phyloP scores from a whole-genome alignment of 92 coral and sea anemone genomes.

The Bergia puertoricense region DNA sequence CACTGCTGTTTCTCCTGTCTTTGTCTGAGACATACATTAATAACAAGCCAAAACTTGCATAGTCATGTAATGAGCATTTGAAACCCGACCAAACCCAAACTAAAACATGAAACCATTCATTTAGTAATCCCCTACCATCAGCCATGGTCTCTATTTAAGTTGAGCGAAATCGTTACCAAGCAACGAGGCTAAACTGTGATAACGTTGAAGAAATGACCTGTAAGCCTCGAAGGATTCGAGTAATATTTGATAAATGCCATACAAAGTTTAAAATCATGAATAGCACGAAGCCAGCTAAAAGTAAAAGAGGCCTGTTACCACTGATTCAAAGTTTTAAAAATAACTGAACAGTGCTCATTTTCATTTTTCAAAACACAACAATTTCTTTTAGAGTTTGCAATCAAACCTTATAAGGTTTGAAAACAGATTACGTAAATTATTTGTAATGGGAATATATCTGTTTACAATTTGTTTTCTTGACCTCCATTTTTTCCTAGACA shows the following conservation, averaged over 20 bases:
- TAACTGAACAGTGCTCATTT: background rate
- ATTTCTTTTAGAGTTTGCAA: background rate
- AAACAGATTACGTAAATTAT: too few species aligned
- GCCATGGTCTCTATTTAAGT: background rate
- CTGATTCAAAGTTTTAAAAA: too few species aligned
- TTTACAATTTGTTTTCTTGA: background rate
- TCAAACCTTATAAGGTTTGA: background rate
- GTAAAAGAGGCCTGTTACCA: too few species aligned
- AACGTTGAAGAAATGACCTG: background rate
- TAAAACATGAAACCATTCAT: background rate
- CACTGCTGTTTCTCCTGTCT: too few species aligned
- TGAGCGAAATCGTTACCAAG: constrained; percentile 14
- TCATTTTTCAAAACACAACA: background rate
- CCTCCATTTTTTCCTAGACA: background rate
- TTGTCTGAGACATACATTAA: background rate
- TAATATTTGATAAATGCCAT: background rate
- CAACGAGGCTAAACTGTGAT: constrained; percentile 3
- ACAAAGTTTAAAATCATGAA: background rate
- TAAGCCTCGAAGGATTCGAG: background rate
- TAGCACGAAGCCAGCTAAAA: background rate
- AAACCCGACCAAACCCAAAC: background rate
- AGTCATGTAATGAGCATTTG: background rate
- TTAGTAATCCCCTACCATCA: background rate
- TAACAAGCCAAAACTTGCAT: background rate
- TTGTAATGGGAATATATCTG: background rate